Base-by-base conservation (phyloP, 1,140 invertebrate genomes). In the Drosophila varians region DNA sequence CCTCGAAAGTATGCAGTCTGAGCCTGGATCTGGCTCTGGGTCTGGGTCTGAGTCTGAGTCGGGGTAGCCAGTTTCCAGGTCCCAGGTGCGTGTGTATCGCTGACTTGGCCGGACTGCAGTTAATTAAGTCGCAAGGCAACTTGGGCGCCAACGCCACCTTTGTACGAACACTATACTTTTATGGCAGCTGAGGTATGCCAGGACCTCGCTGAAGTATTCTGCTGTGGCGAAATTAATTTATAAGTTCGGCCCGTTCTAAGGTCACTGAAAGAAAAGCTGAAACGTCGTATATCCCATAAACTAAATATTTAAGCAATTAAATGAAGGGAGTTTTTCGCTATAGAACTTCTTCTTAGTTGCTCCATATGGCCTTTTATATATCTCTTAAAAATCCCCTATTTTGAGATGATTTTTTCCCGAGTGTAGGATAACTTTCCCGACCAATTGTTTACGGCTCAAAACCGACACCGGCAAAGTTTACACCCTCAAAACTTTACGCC, bases 221-320 rank as follows among this genome's bases (percentile, higher is more conserved):
- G 47, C 42, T 64, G 73, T 73, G 80, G 58, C 55, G 21, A 86
- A 86, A 86, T 86, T 87, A 87, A 87, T 86, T 86, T 86, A 82
- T 77, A 86, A 86, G 82, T 77, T 77, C 38, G 62, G 64, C 43
- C 42, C 69, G 73, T 61, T 16, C 25, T 16, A 7, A 5, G 14
- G 7, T 28, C 60, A 64, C 60, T 61, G 4, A 7, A 7, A 26
- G 42, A 61, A 62, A 58, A 19, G 6, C n/a, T n/a, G n/a, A n/a
- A n/a, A n/a, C n/a, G n/a, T n/a, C n/a, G n/a, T n/a, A n/a, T n/a
- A n/a, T n/a, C n/a, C n/a, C n/a, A n/a, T n/a, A n/a, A n/a, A n/a
- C n/a, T n/a, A n/a, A n/a, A n/a, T n/a, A n/a, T n/a, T n/a, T n/a
- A n/a, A n/a, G n/a, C n/a, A n/a, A n/a, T n/a, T n/a, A n/a, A n/a